Conservation (phyloP, 2,113 vertebrate genomes). For the Lamprotornis superbus region DNA sequence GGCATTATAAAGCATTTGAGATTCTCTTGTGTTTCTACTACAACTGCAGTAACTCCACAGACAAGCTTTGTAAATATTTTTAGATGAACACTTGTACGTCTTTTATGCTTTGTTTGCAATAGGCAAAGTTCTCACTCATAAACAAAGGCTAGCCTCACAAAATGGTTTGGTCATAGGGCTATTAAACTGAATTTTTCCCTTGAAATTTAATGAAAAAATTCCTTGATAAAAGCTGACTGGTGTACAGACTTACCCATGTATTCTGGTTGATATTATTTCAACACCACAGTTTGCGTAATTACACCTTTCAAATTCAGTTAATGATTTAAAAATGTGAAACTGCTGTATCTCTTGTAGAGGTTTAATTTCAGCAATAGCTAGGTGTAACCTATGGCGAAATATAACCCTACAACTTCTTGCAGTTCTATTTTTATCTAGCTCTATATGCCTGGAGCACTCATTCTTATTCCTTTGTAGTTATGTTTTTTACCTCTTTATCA, state of each 20-base stretch:
- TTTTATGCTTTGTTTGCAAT: background rate
- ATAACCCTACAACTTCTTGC: background rate
- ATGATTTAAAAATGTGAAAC: background rate
- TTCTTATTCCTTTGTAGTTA: background rate
- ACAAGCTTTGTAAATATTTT: background rate
- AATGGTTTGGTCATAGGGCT: background rate
- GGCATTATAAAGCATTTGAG: background rate
- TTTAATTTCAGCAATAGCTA: background rate
- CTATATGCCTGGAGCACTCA: background rate
- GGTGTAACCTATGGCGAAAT: background rate
- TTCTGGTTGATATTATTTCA: background rate
- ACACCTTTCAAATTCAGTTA: background rate
- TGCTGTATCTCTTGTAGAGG: background rate
- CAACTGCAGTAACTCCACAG: background rate
- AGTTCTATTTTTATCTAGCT: constrained; percentile 1
- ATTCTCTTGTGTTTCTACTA: background rate
- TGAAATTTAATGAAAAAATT: background rate
- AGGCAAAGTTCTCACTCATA: background rate
- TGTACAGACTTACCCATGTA: background rate
- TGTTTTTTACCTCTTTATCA: constrained; percentile 65
- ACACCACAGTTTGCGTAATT: background rate
- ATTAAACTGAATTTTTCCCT: background rate
- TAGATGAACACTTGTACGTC: background rate
- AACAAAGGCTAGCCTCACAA: background rate
- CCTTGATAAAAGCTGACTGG: background rate